Conservation (phyloP, 2,888 invertebrate genomes). For the Aspidiotus rigidus region DNA sequence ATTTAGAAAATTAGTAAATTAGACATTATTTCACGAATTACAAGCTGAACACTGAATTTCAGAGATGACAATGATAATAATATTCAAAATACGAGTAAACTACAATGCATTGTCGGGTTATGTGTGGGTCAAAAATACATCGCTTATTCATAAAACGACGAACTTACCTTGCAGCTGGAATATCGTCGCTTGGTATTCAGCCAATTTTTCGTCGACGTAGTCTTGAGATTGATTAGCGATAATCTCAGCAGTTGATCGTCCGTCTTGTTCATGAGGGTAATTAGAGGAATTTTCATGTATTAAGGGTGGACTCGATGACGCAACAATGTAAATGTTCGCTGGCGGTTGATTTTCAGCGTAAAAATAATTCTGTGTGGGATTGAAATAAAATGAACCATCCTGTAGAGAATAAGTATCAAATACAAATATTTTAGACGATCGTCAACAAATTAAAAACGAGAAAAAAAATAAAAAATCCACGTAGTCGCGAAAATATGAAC, state of each 20-base stretch:
- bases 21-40: too few relatives aligned
- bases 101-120: too few relatives aligned
- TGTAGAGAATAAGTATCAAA: slow-evolving; percentile 11
- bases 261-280: slow-evolving; percentile 44
- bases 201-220: slow-evolving; percentile 85
- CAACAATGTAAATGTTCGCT: slow-evolving; percentile 44
- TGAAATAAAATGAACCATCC: slow-evolving; percentile 50
- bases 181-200: slow-evolving; percentile 87
- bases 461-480: not conserved
- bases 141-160: not conserved
- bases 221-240: slow-evolving; percentile 90
- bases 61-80: too few relatives aligned
- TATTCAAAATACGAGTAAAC: too few relatives aligned
- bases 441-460: not conserved
- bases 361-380: slow-evolving; percentile 46
- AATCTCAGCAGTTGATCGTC: slow-evolving; percentile 81
- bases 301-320: slow-evolving; percentile 64
- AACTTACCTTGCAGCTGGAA: slow-evolving; percentile 76
- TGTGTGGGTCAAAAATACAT: too few relatives aligned
- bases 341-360: slow-evolving; percentile 39
- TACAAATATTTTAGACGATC: not conserved
- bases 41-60: too few relatives aligned
- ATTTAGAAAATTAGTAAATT: too few relatives aligned
- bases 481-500: not conserved
- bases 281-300: slow-evolving; percentile 50